Conservation (phyloP, 2,888 invertebrate species). For the Tiphia femorata region DNA sequence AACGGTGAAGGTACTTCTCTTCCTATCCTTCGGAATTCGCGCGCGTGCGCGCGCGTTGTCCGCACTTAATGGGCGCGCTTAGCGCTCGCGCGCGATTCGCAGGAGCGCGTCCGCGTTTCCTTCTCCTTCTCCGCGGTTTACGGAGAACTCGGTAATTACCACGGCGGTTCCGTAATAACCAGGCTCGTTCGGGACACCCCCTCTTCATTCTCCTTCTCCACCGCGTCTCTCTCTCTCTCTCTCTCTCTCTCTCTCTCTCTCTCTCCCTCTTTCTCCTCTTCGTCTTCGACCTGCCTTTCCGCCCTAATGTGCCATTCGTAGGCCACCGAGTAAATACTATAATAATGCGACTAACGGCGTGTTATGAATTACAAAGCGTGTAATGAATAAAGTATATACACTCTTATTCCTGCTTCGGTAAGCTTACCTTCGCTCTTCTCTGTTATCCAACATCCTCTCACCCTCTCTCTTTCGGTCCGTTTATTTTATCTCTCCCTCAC, state of each 20-base stretch:
- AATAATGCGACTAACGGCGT: conserved; percentile 44
- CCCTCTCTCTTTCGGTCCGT: no score
- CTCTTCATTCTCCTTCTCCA: conserved; percentile 38
- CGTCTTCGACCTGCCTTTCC: neutral
- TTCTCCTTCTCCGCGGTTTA: no score
- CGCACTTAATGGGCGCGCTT: no score
- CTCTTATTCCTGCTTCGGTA: neutral
- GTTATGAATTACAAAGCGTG: conserved; percentile 47
- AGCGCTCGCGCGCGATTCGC: no score
- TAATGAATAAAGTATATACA: conserved; percentile 43
- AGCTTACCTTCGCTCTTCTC: conserved; percentile 10
- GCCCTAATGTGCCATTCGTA: no score
- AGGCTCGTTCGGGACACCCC: conserved; percentile 35
- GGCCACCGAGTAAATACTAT: conserved; percentile 45
- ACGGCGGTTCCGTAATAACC: conserved; percentile 39
- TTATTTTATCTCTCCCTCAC: no score
- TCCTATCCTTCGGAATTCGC: no score
- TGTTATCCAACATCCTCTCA: neutral
- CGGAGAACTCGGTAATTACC: conserved; percentile 37
- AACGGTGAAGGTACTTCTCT: no score
- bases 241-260: neutral
- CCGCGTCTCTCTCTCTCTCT: neutral
- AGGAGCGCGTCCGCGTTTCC: conserved; percentile 39
- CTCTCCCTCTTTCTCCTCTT: neutral
- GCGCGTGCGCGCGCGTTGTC: no score